phyloP scores from a whole-genome alignment of 1,140 invertebrate genomes.

The Drosophila tsacasi region DNA sequence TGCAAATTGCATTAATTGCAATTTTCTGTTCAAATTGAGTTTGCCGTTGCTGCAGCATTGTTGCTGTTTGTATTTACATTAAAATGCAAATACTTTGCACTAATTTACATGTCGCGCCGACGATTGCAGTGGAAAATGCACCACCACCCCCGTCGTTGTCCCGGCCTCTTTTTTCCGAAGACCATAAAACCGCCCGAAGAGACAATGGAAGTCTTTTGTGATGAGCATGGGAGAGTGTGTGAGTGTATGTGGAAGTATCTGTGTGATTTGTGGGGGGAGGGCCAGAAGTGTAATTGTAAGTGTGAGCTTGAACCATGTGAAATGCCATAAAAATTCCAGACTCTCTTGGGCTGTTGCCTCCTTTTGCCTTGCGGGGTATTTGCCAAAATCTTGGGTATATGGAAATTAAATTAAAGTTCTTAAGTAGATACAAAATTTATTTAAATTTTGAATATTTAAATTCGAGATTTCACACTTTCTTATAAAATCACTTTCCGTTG shows the following conservation, averaged over 20 bases:
- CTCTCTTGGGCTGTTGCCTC: slow-evolving; percentile 10
- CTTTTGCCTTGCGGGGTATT: background rate
- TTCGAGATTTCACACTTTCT: too few species aligned
- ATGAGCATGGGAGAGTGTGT: slow-evolving; percentile 16
- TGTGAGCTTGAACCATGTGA: slow-evolving; percentile 60
- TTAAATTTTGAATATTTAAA: too few species aligned
- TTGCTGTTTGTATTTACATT: slow-evolving; percentile 55
- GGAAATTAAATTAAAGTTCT: background rate
- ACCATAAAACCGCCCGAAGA: slow-evolving; percentile 30
- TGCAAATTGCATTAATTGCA: slow-evolving; percentile 75
- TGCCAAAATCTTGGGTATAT: background rate
- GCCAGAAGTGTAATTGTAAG: slow-evolving; percentile 45
- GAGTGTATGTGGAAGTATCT: slow-evolving; percentile 16
- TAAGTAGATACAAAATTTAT: too few species aligned
- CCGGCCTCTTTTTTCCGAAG: slow-evolving; percentile 3
- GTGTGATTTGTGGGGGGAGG: slow-evolving; percentile 10
- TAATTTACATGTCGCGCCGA: slow-evolving; percentile 76
- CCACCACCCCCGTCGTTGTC: background rate
- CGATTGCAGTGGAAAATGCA: slow-evolving; percentile 43
- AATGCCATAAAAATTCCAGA: slow-evolving; percentile 78
- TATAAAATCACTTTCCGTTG: too few species aligned
- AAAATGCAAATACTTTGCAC: slow-evolving; percentile 74
- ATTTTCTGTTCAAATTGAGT: slow-evolving; percentile 57
- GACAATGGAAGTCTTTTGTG: slow-evolving; percentile 64
- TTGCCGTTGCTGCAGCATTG: slow-evolving; percentile 19